These are phyloP conservation scores for Caenorhabditis tropicalis DNA, from an alignment of 1,140 invertebrate genomes.

Conservation along the genomic window DNA sequence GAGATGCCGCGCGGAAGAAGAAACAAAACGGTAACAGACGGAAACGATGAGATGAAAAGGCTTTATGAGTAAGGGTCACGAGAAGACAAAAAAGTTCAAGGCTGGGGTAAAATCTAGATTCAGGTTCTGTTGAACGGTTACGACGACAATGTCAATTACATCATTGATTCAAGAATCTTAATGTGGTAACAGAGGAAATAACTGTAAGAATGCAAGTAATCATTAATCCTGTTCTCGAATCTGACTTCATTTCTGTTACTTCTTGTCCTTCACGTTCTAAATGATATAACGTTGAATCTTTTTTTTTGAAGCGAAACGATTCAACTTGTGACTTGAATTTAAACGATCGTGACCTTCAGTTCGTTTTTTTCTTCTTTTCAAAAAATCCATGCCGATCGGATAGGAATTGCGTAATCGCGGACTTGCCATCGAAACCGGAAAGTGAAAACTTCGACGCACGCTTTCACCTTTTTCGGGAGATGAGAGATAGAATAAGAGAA, in stretches of 20 bases:
- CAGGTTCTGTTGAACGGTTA: conserved; percentile 20
- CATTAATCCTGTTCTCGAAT: conserved; percentile 38
- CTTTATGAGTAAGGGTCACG: background rate
- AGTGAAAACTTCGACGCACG: conserved; percentile 24
- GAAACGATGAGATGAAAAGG: background rate
- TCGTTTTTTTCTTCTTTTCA: background rate
- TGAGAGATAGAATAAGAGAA: background rate
- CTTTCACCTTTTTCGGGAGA: conserved; percentile 12
- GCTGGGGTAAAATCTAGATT: background rate
- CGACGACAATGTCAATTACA: background rate
- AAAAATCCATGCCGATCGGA: conserved; percentile 1
- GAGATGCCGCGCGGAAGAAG: background rate
- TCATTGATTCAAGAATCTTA: conserved; percentile 11
- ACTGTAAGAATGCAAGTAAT: background rate
- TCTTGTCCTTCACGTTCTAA: background rate
- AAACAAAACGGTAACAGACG: background rate
- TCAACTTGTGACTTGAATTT: too few species aligned
- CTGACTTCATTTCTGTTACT: background rate
- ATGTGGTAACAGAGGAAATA: conserved; percentile 13
- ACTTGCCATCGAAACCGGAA: conserved; percentile 20
- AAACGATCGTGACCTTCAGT: conserved; percentile 16
- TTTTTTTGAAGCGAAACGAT: background rate
- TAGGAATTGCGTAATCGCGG: conserved; percentile 14
- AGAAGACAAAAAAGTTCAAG: background rate
- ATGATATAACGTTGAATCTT: background rate